phyloP scores from a whole-genome alignment of 1,140 invertebrate genomes.

The Drosophila tsacasi region DNA sequence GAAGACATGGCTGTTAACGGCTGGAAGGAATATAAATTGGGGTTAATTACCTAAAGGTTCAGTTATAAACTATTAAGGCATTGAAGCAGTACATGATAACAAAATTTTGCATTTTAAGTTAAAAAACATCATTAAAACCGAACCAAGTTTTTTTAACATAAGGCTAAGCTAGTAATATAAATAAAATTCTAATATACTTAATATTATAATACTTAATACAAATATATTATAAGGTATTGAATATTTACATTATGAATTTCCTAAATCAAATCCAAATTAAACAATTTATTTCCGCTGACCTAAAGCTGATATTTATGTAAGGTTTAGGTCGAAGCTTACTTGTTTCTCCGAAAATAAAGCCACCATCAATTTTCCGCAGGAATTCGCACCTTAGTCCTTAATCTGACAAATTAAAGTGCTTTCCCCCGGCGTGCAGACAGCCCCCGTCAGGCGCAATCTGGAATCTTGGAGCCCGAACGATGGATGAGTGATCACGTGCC shows the following conservation, averaged over 20 bases:
- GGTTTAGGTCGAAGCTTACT: background rate
- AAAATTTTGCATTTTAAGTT: too few species aligned
- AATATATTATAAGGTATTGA: background rate
- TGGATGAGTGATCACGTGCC: slow-evolving; percentile 56
- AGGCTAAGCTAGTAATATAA: too few species aligned
- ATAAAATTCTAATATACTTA: too few species aligned
- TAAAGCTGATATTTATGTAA: background rate
- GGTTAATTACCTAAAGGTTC: too few species aligned
- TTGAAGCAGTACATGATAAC: too few species aligned
- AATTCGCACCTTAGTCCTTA: slow-evolving; percentile 39
- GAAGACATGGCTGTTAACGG: slow-evolving; percentile 83
- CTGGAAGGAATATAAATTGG: slow-evolving; percentile 21
- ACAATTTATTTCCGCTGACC: background rate
- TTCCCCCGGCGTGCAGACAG: slow-evolving; percentile 15
- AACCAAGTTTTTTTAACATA: too few species aligned
- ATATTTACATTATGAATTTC: background rate
- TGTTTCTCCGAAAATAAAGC: slow-evolving; percentile 1
- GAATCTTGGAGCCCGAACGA: slow-evolving; percentile 14
- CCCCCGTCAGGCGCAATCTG: slow-evolving; percentile 18
- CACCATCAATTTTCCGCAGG: slow-evolving; percentile 15
- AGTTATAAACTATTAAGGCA: too few species aligned
- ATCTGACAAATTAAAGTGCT: slow-evolving; percentile 33
- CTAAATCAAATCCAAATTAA: background rate
- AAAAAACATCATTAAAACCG: too few species aligned
- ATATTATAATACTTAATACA: too few species aligned